Evolutionary conservation across 2,888 invertebrate genomes (phyloP).

Genomic region (Rhaphigaster nebulosa): DNA sequence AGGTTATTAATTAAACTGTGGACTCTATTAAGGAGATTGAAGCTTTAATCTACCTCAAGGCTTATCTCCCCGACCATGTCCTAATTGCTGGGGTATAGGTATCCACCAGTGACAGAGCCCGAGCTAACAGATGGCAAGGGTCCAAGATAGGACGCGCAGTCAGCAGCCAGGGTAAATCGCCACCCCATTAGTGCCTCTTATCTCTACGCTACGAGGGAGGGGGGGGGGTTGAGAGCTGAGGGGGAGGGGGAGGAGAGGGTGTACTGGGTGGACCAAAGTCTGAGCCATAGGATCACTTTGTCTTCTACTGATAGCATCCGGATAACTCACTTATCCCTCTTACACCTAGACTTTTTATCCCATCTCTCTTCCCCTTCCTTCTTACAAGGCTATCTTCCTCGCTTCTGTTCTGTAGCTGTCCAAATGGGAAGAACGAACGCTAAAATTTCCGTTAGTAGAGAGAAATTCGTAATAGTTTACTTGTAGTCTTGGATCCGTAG

Average conservation of each 20-base stretch:
- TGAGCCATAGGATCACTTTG: conserved; percentile 16
- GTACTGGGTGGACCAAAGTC: neutral
- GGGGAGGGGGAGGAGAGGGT: neutral
- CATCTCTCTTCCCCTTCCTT: neutral
- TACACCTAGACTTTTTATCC: conserved; percentile 10
- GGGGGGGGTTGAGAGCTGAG: too few relatives aligned
- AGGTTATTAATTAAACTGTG: neutral
- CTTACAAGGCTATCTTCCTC: neutral
- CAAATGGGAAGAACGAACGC: neutral
- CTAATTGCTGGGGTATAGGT: neutral
- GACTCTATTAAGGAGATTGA: neutral
- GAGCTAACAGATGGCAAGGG: conserved; percentile 55
- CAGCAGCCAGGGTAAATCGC: conserved; percentile 53
- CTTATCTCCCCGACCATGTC: neutral
- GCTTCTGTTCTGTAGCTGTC: neutral
- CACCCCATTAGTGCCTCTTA: conserved; percentile 47
- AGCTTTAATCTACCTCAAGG: neutral
- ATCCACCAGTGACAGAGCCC: neutral
- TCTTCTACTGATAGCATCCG: conserved; percentile 13
- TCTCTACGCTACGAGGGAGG: neutral
- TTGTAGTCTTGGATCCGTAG: too few relatives aligned
- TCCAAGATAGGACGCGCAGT: conserved; percentile 50
- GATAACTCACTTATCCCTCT: conserved; percentile 39
- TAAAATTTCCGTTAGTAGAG: too few relatives aligned
- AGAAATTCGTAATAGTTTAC: too few relatives aligned